These are phyloP conservation scores for Palaemon carinicauda DNA, from an alignment of 1,140 invertebrate genomes.

Conservation along the genomic window DNA sequence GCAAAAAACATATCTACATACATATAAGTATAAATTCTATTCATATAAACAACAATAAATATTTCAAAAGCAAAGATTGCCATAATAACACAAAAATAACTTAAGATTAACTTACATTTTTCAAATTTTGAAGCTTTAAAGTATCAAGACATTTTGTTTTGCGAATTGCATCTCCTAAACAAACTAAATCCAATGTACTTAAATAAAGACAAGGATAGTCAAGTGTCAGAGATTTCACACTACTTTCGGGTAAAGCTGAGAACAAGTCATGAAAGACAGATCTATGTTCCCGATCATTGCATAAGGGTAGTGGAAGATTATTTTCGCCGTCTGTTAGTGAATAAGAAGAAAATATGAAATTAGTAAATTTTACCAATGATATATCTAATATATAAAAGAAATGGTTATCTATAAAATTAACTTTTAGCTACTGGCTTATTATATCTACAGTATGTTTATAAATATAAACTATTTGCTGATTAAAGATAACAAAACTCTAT, in stretches of 20 bases:
- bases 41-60: not conserved
- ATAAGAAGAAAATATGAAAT: no score
- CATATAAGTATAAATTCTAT: no score
- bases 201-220: conserved; percentile 55
- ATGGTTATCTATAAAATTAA: not conserved
- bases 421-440: no score
- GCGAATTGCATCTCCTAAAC: conserved; percentile 54
- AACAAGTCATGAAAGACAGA: conserved; percentile 56
- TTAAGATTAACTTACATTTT: not conserved
- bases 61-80: not conserved
- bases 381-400: not conserved
- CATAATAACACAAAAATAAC: not conserved
- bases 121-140: conserved; percentile 38
- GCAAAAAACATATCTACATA: no score
- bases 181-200: conserved; percentile 48
- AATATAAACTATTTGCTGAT: no score
- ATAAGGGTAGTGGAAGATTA: conserved; percentile 47
- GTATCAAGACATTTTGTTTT: conserved; percentile 31
- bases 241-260: conserved; percentile 44
- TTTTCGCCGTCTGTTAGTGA: conserved; percentile 15
- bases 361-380: not conserved
- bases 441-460: no score
- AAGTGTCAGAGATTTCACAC: conserved; percentile 31
- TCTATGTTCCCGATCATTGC: conserved; percentile 45
- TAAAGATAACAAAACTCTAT: no score